These are phyloP conservation scores for Drosophila arawakana DNA, from an alignment of 1,140 invertebrate species.

Conservation along the genomic window DNA sequence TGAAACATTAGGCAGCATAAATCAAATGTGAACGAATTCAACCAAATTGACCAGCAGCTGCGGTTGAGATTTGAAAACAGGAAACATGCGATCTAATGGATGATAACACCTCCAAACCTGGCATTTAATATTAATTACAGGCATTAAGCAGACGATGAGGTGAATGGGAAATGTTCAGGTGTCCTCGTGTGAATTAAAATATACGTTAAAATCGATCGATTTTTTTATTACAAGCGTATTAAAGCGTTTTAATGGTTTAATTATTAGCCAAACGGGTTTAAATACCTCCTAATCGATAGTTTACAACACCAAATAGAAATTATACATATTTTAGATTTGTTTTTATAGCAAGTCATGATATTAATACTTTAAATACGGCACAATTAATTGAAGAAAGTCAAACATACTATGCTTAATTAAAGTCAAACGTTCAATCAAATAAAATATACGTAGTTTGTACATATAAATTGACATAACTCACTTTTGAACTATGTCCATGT, in stretches of 20 bases:
- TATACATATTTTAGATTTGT: too few species aligned
- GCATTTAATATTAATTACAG: slow-evolving; percentile 34
- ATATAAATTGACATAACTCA: neutral
- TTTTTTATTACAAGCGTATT: too few species aligned
- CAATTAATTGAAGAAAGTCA: too few species aligned
- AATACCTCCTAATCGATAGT: too few species aligned
- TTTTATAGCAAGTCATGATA: too few species aligned
- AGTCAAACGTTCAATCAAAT: slow-evolving; percentile 1
- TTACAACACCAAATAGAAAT: too few species aligned
- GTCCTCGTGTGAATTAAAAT: neutral
- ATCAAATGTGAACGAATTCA: slow-evolving; percentile 50
- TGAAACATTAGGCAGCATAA: slow-evolving; percentile 64
- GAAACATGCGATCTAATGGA: slow-evolving; percentile 43
- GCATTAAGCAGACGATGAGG: slow-evolving; percentile 7
- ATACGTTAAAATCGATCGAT: neutral
- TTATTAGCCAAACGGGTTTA: too few species aligned
- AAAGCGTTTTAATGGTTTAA: too few species aligned
- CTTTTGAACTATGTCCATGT: slow-evolving; percentile 2
- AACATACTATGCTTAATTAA: neutral
- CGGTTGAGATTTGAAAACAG: slow-evolving; percentile 37
- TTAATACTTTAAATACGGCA: too few species aligned
- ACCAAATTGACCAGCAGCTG: slow-evolving; percentile 67
- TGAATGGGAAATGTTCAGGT: neutral
- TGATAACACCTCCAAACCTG: slow-evolving; percentile 31
- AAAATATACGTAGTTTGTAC: too few species aligned